Percentiles rank a stretch among this genome's conserved stretches.
phyloP scores from a whole-genome alignment of 2,888 invertebrate species.

The Matsumyia berberina region DNA sequence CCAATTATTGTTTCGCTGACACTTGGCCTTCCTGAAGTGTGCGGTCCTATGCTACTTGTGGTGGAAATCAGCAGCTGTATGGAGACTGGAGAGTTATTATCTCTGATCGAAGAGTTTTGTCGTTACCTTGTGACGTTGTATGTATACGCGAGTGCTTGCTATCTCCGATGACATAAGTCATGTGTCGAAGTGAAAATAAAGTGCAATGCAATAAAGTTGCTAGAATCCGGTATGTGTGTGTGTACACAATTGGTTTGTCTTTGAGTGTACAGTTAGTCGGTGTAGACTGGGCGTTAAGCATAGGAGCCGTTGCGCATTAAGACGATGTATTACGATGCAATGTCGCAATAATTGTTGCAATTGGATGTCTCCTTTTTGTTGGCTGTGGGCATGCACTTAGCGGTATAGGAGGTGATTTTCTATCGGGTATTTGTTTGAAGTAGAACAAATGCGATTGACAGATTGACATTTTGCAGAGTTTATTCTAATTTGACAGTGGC shows the following conservation, averaged over 20 bases:
- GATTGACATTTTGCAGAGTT: neutral
- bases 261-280: conserved; percentile 25
- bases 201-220: conserved; percentile 15
- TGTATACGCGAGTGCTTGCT: conserved; percentile 9
- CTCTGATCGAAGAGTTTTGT: conserved; percentile 25
- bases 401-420: neutral
- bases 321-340: neutral
- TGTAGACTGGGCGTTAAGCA: neutral
- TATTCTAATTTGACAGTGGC: too few species aligned
- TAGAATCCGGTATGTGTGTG: neutral
- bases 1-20: conserved; percentile 15
- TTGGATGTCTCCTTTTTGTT: conserved; percentile 2
- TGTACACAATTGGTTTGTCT: neutral
- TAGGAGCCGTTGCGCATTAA: conserved; percentile 13
- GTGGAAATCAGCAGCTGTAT: neutral
- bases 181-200: conserved; percentile 30
- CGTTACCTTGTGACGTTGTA: conserved; percentile 17
- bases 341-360: conserved; percentile 13
- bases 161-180: conserved; percentile 47
- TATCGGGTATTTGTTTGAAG: neutral
- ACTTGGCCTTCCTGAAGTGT: conserved; percentile 19
- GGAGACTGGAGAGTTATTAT: conserved; percentile 5
- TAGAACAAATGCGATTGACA: neutral
- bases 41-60: neutral
- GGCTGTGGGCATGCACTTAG: neutral